A percentile compares a stretch with the other conserved stretches of the same genome.
Evolutionary conservation across 2,888 invertebrate genomes (phyloP).

Genomic region (Branchellion lobata): DNA sequence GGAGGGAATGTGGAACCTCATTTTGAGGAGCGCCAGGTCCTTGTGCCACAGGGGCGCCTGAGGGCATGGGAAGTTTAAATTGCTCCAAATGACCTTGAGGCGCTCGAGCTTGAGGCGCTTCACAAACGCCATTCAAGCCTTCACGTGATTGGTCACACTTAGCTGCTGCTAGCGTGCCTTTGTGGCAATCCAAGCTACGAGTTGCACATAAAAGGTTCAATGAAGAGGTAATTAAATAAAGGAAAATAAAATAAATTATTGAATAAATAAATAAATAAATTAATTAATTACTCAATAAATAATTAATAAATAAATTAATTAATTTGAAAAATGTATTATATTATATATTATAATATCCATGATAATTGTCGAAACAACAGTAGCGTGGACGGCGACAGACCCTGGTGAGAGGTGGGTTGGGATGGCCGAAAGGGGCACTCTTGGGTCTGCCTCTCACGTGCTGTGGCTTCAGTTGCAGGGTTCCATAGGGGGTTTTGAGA

Average conservation of each 20-base stretch:
- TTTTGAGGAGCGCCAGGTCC: conserved; percentile 39
- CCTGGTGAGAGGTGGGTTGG: not conserved
- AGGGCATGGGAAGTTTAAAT: not conserved
- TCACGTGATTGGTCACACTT: no score
- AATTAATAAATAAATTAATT: not conserved
- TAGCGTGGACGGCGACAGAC: not conserved
- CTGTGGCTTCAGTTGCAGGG: not conserved
- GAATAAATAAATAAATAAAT: no score
- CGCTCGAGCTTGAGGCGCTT: no score
- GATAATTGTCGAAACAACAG: no score
- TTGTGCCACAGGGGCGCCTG: not conserved
- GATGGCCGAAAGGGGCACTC: not conserved
- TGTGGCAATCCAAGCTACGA: no score
- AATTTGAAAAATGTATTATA: not conserved
- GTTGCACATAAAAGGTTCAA: no score
- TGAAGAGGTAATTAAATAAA: no score
- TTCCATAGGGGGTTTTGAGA: conserved; percentile 1
- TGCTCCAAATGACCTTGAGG: not conserved
- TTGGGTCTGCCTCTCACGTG: not conserved
- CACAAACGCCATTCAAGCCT: no score
- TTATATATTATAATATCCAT: not conserved
- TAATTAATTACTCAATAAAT: no score
- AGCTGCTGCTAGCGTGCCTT: no score
- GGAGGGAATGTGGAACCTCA: conserved; percentile 54
- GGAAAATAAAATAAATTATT: no score